Evolutionary conservation across 1,140 invertebrate genomes (phyloP).

Genomic region (Penaeus japonicus): DNA sequence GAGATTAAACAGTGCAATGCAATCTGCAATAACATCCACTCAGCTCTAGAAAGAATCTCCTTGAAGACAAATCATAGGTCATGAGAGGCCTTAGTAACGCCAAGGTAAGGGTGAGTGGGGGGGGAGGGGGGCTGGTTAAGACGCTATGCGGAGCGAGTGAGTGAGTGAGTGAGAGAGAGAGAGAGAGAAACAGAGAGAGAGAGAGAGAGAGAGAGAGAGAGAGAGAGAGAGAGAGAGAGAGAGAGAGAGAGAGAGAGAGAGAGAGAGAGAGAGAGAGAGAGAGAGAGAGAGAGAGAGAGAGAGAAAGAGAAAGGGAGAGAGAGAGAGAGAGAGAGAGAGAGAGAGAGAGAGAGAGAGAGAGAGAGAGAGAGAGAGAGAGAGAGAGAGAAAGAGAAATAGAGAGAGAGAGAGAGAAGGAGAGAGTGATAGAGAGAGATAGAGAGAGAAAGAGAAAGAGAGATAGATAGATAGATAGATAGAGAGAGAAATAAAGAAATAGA

Average conservation of each 20-base stretch:
- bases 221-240: not conserved
- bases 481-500: not conserved
- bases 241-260: not conserved
- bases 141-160: not conserved
- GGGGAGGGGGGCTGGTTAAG: too few relatives aligned
- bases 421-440: not conserved
- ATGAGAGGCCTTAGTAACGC: too few relatives aligned
- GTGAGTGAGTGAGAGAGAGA: not conserved
- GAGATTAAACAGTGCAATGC: too few relatives aligned
- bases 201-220: not conserved
- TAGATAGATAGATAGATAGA: not conserved
- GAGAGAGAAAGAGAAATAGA: not conserved
- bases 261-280: too few relatives aligned
- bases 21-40: too few relatives aligned
- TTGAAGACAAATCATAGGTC: too few relatives aligned
- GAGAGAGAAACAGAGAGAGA: conserved; percentile 23
- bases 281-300: too few relatives aligned
- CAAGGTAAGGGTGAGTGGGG: too few relatives aligned
- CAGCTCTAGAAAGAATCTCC: too few relatives aligned
- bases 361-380: not conserved
- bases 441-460: not conserved
- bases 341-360: too few relatives aligned
- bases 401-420: not conserved
- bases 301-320: too few relatives aligned
- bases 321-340: too few relatives aligned